Percentiles rank a stretch among this genome's conserved stretches.
These are phyloP conservation scores for Enoplosus armatus DNA, from an alignment of 2,797 vertebrate genomes.

Conservation along the genomic window DNA sequence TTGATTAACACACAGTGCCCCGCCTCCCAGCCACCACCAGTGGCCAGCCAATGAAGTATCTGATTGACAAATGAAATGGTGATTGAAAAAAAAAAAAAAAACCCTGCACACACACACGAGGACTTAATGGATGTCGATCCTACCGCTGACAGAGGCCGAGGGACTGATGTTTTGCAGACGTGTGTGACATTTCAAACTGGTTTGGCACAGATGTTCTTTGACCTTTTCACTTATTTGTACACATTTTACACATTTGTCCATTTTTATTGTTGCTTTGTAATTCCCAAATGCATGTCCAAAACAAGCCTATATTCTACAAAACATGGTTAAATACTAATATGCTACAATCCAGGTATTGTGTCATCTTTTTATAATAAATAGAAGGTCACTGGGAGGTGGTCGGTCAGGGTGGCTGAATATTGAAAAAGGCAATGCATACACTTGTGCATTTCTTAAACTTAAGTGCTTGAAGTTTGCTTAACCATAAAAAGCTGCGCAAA, in stretches of 20 bases:
- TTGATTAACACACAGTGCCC: slow-evolving; percentile 48
- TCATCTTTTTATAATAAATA: background rate
- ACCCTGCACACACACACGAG: background rate
- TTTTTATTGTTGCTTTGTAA: background rate
- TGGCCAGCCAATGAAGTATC: slow-evolving; percentile 46
- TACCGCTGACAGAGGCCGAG: slow-evolving; percentile 1
- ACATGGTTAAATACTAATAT: background rate
- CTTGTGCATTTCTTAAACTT: background rate
- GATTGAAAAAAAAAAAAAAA: slow-evolving; percentile 13
- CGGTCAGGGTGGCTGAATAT: too few relatives aligned
- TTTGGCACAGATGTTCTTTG: slow-evolving; percentile 17
- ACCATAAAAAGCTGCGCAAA: background rate
- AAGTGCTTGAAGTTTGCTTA: too few relatives aligned
- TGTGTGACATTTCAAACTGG: slow-evolving; percentile 46
- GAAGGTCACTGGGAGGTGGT: background rate
- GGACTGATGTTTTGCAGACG: slow-evolving; percentile 13
- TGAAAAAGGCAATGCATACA: background rate
- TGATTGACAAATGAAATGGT: slow-evolving; percentile 54
- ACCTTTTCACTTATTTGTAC: background rate
- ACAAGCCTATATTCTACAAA: background rate
- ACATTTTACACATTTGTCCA: slow-evolving; percentile 9
- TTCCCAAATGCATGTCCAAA: background rate
- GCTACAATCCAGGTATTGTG: background rate
- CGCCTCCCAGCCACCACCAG: slow-evolving; percentile 7
- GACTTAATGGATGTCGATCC: slow-evolving; percentile 35